These are phyloP conservation scores for Baccha elongata DNA, from an alignment of 2,888 invertebrate genomes.

Conservation along the genomic window DNA sequence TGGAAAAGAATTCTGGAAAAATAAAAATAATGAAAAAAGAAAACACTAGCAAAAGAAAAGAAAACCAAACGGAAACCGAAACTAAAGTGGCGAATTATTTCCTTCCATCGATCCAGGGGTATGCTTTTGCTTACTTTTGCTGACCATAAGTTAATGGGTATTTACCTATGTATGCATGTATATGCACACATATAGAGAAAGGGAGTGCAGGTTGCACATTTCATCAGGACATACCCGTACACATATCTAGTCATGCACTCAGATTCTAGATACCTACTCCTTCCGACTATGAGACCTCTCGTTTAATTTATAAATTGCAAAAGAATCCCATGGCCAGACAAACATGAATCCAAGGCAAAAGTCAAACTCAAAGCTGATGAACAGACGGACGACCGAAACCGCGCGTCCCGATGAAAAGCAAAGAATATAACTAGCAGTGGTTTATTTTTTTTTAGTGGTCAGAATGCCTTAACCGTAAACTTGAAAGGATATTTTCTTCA, in stretches of 20 bases:
- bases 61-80: conserved; percentile 62
- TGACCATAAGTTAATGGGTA: conserved; percentile 39
- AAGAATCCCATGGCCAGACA: conserved; percentile 52
- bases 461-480: not conserved
- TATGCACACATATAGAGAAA: not conserved
- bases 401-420: not conserved
- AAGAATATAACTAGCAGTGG: not conserved
- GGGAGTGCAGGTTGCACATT: conserved; percentile 33
- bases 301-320: conserved; percentile 65
- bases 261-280: not conserved
- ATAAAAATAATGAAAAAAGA: not conserved
- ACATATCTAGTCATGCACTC: not conserved
- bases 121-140: conserved; percentile 37
- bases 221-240: not conserved
- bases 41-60: conserved; percentile 1
- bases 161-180: not conserved
- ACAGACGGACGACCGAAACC: not conserved
- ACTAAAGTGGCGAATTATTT: conserved; percentile 68
- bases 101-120: conserved; percentile 55
- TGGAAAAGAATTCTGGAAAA: conserved; percentile 29
- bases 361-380: conserved; percentile 35
- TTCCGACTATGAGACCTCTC: not conserved
- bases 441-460: not conserved
- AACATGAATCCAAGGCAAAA: conserved; percentile 34
- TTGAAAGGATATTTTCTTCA: conserved; percentile 10